Evolutionary conservation across 2,888 invertebrate genomes (phyloP).

Genomic region (Phalera bucephala): DNA sequence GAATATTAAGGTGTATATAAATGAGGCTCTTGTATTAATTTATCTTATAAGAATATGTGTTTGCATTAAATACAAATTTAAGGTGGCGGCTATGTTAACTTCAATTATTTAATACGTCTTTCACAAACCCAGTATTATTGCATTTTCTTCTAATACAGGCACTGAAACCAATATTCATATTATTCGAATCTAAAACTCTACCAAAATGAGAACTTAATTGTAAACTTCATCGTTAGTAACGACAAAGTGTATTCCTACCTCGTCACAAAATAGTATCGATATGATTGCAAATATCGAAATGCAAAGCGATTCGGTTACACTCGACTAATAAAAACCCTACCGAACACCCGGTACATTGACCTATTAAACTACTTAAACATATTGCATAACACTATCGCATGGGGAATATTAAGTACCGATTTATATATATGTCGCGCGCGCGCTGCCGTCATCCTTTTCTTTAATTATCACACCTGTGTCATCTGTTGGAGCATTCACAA

Average conservation of each 20-base stretch:
- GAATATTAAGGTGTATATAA: too few species aligned
- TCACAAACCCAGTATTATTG: too few species aligned
- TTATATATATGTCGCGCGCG: conserved; percentile 53
- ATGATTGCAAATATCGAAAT: conserved; percentile 21
- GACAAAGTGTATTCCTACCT: conserved; percentile 14
- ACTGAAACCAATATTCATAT: too few species aligned
- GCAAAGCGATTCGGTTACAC: conserved; percentile 37
- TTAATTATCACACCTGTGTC: conserved; percentile 38
- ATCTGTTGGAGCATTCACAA: conserved; percentile 7
- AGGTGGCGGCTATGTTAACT: too few species aligned
- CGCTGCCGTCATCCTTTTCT: conserved; percentile 44
- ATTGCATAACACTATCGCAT: conserved; percentile 53
- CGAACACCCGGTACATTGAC: conserved; percentile 45
- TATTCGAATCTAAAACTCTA: too few species aligned
- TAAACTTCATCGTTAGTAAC: conserved; percentile 14
- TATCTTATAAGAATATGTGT: too few species aligned
- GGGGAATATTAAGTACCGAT: conserved; percentile 51
- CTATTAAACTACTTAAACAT: conserved; percentile 60
- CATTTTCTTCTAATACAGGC: too few species aligned
- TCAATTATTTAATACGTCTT: too few species aligned
- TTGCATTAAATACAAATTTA: too few species aligned
- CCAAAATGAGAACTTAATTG: conserved; percentile 13
- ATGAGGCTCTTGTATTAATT: too few species aligned
- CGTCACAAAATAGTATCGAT: conserved; percentile 16
- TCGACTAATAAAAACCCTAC: conserved; percentile 34